These are phyloP conservation scores for Dromaius novaehollandiae DNA, from an alignment of 2,113 vertebrate species.

Conservation along the genomic window DNA sequence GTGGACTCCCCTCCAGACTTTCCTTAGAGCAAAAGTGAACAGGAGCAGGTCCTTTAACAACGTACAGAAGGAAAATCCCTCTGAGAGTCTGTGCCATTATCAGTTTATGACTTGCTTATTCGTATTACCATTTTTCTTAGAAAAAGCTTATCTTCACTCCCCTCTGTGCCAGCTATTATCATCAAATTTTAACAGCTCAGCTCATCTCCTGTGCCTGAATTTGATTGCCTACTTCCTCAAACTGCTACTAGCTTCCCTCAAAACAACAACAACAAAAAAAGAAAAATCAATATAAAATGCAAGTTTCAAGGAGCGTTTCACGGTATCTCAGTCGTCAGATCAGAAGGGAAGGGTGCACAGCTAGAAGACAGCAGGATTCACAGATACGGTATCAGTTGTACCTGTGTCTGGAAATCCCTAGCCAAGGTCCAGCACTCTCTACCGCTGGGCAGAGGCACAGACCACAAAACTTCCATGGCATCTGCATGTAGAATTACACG, in stretches of 20 bases:
- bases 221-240: conserved; percentile 7
- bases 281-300: not conserved
- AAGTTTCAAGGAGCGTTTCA: not conserved
- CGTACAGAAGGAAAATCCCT: not conserved
- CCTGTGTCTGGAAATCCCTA: not conserved
- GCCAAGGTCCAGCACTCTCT: not conserved
- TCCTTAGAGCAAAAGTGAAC: rapidly evolving
- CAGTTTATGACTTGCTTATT: not conserved
- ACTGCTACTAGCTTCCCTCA: not conserved
- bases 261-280: not conserved
- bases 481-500: not conserved
- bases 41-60: not conserved
- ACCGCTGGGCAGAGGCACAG: rapidly evolving
- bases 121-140: not conserved
- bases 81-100: not conserved
- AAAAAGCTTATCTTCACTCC: conserved; percentile 6
- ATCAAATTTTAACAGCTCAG: conserved; percentile 17
- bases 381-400: not conserved
- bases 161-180: conserved; percentile 18
- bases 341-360: not conserved
- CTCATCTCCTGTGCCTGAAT: not conserved
- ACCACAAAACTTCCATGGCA: not conserved
- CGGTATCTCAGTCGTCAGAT: not conserved
- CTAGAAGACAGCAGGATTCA: not conserved
- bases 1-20: not conserved